Conservation (phyloP, 23 tunicate species). For the Oikopleura vanhoeffeni region DNA sequence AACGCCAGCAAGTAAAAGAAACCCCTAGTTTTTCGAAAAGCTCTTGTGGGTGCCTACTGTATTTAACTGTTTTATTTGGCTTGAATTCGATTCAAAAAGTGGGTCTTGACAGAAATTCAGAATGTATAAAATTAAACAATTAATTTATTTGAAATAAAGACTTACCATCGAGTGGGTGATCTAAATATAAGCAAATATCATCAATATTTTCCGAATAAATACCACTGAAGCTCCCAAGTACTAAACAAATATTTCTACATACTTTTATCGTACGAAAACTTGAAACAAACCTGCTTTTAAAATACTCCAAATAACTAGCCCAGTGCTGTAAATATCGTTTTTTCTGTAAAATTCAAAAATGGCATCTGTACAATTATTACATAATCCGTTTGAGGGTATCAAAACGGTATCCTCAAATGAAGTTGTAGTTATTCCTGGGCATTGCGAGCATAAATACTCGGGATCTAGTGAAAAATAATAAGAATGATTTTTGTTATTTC, state of each 20-base stretch:
- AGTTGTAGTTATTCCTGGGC: background rate
- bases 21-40: no score
- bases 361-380: background rate
- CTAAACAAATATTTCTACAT: no score
- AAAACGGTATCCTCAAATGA: background rate
- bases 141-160: no score
- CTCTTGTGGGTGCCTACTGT: no score
- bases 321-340: background rate
- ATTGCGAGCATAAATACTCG: background rate
- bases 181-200: background rate
- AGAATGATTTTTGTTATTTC: background rate
- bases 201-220: background rate
- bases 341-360: background rate
- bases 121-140: no score
- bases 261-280: no score
- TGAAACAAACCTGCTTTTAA: conserved; percentile 4
- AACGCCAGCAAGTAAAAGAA: no score
- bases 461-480: background rate
- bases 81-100: no score
- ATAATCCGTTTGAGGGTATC: background rate
- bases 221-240: background rate
- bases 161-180: background rate
- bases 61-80: no score
- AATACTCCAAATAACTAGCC: background rate
- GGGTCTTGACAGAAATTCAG: no score